Percentiles rank a stretch among this genome's conserved stretches.
phyloP scores from a whole-genome alignment of 2,113 vertebrate species.

The Passer domesticus region DNA sequence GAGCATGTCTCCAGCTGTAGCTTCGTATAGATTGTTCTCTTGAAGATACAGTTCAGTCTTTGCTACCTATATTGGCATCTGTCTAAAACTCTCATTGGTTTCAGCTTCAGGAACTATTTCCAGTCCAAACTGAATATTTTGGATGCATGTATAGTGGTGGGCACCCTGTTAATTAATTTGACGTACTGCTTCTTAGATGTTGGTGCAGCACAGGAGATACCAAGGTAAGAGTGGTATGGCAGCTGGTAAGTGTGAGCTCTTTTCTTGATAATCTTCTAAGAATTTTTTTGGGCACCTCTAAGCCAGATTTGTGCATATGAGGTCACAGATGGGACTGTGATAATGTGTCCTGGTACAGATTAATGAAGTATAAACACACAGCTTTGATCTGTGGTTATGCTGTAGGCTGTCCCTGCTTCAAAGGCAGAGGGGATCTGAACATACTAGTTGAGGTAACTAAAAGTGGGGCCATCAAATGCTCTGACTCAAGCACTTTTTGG shows the following conservation, averaged over 20 bases:
- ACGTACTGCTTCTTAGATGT: conserved; percentile 77
- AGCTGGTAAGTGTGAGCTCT: background rate
- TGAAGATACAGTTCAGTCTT: background rate
- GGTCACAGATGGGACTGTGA: background rate
- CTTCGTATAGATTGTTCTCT: background rate
- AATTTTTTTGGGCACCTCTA: background rate
- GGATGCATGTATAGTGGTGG: conserved; percentile 80
- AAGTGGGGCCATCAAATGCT: background rate
- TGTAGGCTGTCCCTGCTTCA: background rate
- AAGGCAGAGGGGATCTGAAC: background rate
- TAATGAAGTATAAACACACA: background rate
- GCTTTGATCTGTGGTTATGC: background rate
- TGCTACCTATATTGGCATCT: background rate
- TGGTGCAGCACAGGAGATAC: conserved; percentile 71
- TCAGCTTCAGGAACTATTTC: conserved; percentile 87
- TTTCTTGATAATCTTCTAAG: background rate
- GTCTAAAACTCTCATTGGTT: background rate
- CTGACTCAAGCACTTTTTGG: fast-evolving
- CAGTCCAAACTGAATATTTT: conserved; percentile 82
- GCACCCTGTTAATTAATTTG: conserved; percentile 82
- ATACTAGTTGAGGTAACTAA: background rate
- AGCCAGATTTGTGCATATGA: background rate
- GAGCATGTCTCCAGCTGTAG: background rate
- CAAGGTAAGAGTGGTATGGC: conserved; percentile 78
- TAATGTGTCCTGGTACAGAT: background rate